Evolutionary conservation across 2,888 invertebrate species (phyloP), one percentile per base, ranked within the genome.

Genomic region (Drosophila greeni): DNA sequence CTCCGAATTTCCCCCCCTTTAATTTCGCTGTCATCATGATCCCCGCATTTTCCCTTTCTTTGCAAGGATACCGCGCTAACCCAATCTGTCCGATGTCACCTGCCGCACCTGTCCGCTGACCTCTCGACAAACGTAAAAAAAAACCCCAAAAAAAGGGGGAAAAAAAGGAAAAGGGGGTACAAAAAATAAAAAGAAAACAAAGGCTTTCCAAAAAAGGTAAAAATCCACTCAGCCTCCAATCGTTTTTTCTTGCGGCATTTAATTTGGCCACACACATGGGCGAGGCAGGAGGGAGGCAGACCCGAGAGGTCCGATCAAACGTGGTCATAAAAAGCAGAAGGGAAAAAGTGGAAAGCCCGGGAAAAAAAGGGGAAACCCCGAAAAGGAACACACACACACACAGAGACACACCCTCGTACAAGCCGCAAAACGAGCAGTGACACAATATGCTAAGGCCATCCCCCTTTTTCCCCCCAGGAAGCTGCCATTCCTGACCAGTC

Each of bases 391-490:
- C 47, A 68, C 18, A 42, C 18, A 23, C 26, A 48, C 26, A 45
- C 33, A 48, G 37, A 33, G 48, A 57, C 18, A 29, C 26, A 29
- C 26, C 48, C 14, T 45, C 45, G 45, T 60, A 45, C 75, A 66
- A 64, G 70, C 84, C 78, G 70, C 85, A 77, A 83, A 85, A 83
- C 78, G 84, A 72, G 78, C 75, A 72, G 66, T 74, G 67, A 60
- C 67, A 77, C 85, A 84, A 83, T 83, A 84, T 80, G 78, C 69
- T 82, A 48, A 45, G 49, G 37, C 47, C 20, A 47, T 36, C 20
- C 51, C 26, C 39, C 2, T 18, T n/a, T 37, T 23, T 2, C 1
- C 14, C 20, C n/a, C 45, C 39, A 37, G n/a, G 20, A 18, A 23
- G 16, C 55, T 24, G 18, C 31, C 54, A 33, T 29, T 43, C 9